Conservation (phyloP, 1,140 invertebrate species). For the Yoshiicerus persimilis region DNA sequence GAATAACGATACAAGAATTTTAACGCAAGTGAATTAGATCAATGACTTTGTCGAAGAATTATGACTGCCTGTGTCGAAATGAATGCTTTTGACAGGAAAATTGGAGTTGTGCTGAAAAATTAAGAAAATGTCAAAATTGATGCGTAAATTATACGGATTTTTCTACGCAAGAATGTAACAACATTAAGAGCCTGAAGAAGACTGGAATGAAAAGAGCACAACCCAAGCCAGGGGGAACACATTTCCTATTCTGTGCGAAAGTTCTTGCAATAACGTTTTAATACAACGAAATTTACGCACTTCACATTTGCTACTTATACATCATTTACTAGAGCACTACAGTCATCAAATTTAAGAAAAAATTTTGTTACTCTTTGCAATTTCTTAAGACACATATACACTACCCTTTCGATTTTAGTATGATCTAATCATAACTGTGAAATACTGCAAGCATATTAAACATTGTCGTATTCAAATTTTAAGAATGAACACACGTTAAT, state of each 20-base stretch:
- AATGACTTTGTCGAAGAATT: background rate
- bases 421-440: too few species aligned
- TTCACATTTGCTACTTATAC: background rate
- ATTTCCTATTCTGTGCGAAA: background rate
- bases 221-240: background rate
- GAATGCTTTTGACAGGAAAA: background rate
- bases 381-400: too few species aligned
- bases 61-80: background rate
- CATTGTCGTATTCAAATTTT: too few species aligned
- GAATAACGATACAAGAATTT: background rate
- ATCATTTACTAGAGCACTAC: background rate
- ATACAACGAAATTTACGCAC: background rate
- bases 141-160: conserved; percentile 7
- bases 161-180: background rate
- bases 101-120: background rate
- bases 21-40: background rate
- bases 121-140: conserved; percentile 10
- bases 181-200: background rate
- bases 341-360: background rate
- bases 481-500: too few species aligned
- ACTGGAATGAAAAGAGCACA: background rate
- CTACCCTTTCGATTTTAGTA: too few species aligned
- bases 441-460: too few species aligned
- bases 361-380: too few species aligned
- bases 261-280: background rate